These are phyloP conservation scores for Sycophila texana DNA, from an alignment of 2,888 invertebrate species.

Conservation along the genomic window DNA sequence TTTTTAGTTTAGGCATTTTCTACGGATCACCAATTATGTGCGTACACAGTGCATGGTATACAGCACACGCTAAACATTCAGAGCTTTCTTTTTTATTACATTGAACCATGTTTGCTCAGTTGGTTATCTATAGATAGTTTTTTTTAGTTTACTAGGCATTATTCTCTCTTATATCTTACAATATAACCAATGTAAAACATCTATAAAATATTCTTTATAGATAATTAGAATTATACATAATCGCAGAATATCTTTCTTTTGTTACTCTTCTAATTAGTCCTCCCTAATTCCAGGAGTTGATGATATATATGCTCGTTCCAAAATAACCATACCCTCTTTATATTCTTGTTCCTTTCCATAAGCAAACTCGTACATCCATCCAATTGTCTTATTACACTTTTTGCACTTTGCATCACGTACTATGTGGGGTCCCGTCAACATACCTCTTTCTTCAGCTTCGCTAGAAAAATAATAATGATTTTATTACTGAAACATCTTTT, in stretches of 20 bases:
- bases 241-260: slow-evolving; percentile 19
- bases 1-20: background rate
- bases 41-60: background rate
- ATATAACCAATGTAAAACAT: background rate
- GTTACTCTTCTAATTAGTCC: slow-evolving; percentile 69
- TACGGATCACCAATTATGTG: slow-evolving; percentile 1
- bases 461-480: slow-evolving; percentile 75
- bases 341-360: slow-evolving; percentile 97
- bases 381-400: slow-evolving; percentile 95
- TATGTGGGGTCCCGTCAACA: slow-evolving; percentile 99
- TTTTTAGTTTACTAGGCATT: too few species aligned
- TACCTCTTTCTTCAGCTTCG: slow-evolving; percentile 94
- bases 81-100: too few species aligned
- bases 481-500: background rate
- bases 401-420: slow-evolving; percentile 99
- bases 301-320: slow-evolving; percentile 95
- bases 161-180: too few species aligned
- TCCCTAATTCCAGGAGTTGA: slow-evolving; percentile 93
- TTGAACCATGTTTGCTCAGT: too few species aligned
- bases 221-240: slow-evolving; percentile 12
- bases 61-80: too few species aligned
- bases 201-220: slow-evolving; percentile 16
- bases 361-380: slow-evolving; percentile 99
- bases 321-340: slow-evolving; percentile 96
- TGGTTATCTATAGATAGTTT: too few species aligned